Evolutionary conservation across 35 echinoderm and acorn worm species (phyloP).

Genomic region (Apostichopus parvimensis): DNA sequence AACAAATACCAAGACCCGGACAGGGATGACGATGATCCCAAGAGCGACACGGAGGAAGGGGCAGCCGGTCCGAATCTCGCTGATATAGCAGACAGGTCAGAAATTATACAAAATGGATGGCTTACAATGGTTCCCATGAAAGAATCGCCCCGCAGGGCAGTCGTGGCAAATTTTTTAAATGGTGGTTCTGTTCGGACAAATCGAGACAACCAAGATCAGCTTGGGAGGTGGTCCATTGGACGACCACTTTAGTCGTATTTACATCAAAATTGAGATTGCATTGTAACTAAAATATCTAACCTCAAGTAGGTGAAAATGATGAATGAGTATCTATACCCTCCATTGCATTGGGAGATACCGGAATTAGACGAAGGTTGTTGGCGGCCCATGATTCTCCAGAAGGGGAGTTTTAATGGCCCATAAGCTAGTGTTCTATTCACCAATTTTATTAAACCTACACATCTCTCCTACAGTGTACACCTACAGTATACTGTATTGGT

Average conservation of each 20-base stretch:
- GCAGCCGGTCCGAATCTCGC: slow-evolving; percentile 15
- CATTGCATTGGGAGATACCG: neutral
- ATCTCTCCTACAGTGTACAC: no score
- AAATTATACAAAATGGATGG: neutral
- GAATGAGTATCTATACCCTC: neutral
- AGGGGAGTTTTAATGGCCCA: no score
- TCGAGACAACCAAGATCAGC: neutral
- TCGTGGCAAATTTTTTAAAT: neutral
- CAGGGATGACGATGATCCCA: slow-evolving; percentile 55
- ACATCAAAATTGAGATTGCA: neutral
- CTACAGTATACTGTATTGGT: no score
- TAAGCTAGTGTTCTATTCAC: no score
- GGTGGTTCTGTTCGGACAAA: neutral
- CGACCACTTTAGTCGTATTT: neutral
- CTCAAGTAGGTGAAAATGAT: neutral
- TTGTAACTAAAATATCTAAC: neutral
- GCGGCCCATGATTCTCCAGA: no score
- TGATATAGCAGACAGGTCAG: slow-evolving; percentile 62
- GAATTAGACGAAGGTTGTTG: neutral
- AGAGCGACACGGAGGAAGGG: slow-evolving; percentile 61
- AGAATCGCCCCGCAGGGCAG: no score
- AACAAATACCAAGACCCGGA: slow-evolving; percentile 69
- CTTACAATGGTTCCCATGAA: neutral
- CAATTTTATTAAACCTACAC: no score
- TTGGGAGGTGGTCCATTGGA: neutral